Evolutionary conservation across 2,797 vertebrate species (phyloP), one percentile per base, ranked within the genome.

Genomic region (Brotogeris chrysoptera): DNA sequence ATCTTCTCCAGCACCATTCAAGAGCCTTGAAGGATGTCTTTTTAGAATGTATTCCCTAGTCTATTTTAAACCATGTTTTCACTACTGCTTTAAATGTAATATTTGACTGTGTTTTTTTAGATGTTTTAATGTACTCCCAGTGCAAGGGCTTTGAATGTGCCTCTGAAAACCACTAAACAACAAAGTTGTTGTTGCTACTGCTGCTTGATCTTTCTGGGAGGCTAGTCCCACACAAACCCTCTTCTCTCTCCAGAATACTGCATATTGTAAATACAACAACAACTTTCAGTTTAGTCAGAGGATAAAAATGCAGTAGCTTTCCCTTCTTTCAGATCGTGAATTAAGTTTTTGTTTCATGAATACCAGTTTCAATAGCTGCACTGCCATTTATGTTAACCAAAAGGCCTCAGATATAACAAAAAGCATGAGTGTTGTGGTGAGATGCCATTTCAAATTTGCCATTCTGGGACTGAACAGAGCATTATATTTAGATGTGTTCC

Each of bases 161-260:
- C 61, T 94, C 86, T 93, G 88, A 96, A 95, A 96, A 96, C 79
- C 80, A 80, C 79, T 65, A 82, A 95, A 97, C 92, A 96, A 94
- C 90, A 85, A 94, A 94, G 91, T 80, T 94, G 92, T 96, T 96
- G 92, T 97, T 96, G 80, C 71, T 61, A 46, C 80, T 92, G 68
- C 88, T 96, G 78, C 95, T 97, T 96, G 94, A 97, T 96, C 94
- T 96, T 91, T 95, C 94, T 96, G 93, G 94, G 94, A 96, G 94
- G 93, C 74, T 88, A 96, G 81, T 89, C 93, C 91, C 92, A 96
- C 94, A 96, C 93, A 96, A 93, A 93, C 36, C 92, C 89, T 92
- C 84, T 89, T 95, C 94, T 93, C 71, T 95, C 61, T 87, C 61
- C 79, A 91, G 91, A 96, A 92, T 87, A 86, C 76, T 89, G 88